Evolutionary conservation across 2,888 invertebrate genomes (phyloP), one percentile per base, ranked within the genome.

Genomic region (Hydrotaea diabolus): DNA sequence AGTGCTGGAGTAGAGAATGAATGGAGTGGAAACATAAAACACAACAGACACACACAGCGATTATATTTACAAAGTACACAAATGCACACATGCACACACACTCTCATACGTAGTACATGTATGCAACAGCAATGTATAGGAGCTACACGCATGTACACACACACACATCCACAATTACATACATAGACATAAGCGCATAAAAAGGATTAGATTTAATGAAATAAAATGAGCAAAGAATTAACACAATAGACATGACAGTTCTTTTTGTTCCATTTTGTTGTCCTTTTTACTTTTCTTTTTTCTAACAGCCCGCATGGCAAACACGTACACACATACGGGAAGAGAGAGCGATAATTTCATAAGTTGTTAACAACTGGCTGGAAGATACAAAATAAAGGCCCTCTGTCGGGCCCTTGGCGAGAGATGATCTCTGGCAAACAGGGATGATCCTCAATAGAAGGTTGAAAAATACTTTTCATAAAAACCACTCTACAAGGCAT

Each of bases 181-280:
- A 23, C 46, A 19, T 62, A 64, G n/a, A 73, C 15, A 80, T 49
- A 36, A 74, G 49, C 15, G 64, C 49, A 82, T 77, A 79, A 83
- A n/a, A 83, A 81, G 81, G 83, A 83, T 85, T 83, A 83, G 73
- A 76, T 81, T 85, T 83, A 85, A 85, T 85, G 78, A 85, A 85
- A 85, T 82, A 82, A 85, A 85, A 83, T 85, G 85, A 85, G 85
- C 85, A 85, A 81, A 76, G 83, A 85, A 81, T 85, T 85, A 85
- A 85, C 81, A 83, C 85, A 85, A 82, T 73, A 79, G 77, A 59
- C 69, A 82, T 82, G 85, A 82, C 82, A 85, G 77, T 74, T 74
- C 73, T 79, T 81, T 78, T 66, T 66, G 66, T 66, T 21, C 21
- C 13, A 43, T 23, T 69, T 69, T 46, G 69, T 69, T 69, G 69